A percentile compares a stretch with the other conserved stretches of the same genome.
phyloP scores from a whole-genome alignment of 2,797 vertebrate genomes.

The Iguana delicatissima region DNA sequence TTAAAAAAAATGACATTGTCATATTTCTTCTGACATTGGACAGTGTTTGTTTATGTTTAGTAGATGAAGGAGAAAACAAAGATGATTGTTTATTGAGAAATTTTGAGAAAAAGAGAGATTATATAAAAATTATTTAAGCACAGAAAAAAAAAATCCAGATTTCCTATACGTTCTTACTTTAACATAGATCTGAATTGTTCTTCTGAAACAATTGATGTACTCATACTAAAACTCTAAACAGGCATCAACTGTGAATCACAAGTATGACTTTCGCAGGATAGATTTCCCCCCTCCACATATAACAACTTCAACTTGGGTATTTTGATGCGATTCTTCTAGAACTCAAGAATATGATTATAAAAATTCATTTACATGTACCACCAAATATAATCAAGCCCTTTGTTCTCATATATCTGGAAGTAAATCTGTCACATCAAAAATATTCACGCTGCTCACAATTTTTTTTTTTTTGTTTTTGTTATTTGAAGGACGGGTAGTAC shows the following conservation, averaged over 20 bases:
- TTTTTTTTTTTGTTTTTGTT: conserved; percentile 18
- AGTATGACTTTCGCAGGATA: not conserved
- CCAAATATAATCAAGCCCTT: conserved; percentile 54
- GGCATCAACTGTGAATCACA: not conserved
- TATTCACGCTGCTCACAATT: conserved; percentile 24
- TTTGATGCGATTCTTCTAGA: conserved; percentile 34
- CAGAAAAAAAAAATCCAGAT: too few species aligned
- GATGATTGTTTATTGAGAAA: too few species aligned
- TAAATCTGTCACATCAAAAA: conserved; percentile 46
- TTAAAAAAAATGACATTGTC: not conserved
- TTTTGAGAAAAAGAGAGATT: too few species aligned
- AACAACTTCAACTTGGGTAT: conserved; percentile 45
- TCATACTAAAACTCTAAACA: not conserved
- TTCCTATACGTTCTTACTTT: too few species aligned
- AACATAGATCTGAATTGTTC: not conserved
- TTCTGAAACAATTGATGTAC: not conserved
- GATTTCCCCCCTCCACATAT: not conserved
- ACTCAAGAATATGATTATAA: conserved; percentile 49
- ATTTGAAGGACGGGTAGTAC: conserved; percentile 25
- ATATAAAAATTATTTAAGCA: too few species aligned
- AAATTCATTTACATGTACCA: conserved; percentile 57
- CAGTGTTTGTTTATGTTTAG: too few species aligned
- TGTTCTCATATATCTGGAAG: conserved; percentile 39
- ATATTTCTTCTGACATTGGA: not conserved
- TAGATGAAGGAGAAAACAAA: too few species aligned